Conservation (phyloP, 2,888 invertebrate species). For the Oligia fasciuncula region DNA sequence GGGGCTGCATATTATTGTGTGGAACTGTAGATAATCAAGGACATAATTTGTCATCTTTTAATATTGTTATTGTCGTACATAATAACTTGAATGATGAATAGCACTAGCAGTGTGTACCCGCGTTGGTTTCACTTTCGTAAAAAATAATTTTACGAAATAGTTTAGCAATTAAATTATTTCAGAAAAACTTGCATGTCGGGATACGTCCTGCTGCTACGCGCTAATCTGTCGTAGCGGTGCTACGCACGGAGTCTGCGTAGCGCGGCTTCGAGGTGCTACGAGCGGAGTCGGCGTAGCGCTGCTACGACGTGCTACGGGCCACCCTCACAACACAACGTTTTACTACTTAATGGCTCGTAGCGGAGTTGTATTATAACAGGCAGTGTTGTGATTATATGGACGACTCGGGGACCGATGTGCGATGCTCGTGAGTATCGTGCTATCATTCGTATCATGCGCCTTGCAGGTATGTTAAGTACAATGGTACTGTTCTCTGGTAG, state of each 20-base stretch:
- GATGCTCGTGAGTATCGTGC: not conserved
- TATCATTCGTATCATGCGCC: too few species aligned
- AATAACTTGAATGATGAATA: not conserved
- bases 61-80: not conserved
- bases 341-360: not conserved
- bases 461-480: too few species aligned
- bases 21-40: too few species aligned
- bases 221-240: not conserved
- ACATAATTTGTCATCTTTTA: not conserved
- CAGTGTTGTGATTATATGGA: not conserved
- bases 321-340: slow-evolving; percentile 6
- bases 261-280: slow-evolving; percentile 1
- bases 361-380: too few species aligned
- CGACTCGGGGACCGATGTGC: not conserved
- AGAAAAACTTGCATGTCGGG: not conserved
- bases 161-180: not conserved
- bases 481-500: not conserved
- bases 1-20: too few species aligned
- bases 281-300: not conserved
- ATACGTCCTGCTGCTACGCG: not conserved
- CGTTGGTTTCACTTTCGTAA: not conserved
- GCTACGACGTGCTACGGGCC: slow-evolving; percentile 9
- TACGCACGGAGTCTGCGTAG: not conserved
- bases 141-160: not conserved
- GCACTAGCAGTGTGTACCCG: not conserved